A percentile compares a stretch with the other conserved stretches of the same genome.
These are phyloP conservation scores for Phylloscopus whistleri DNA, from an alignment of 2,113 vertebrate species.

Conservation along the genomic window DNA sequence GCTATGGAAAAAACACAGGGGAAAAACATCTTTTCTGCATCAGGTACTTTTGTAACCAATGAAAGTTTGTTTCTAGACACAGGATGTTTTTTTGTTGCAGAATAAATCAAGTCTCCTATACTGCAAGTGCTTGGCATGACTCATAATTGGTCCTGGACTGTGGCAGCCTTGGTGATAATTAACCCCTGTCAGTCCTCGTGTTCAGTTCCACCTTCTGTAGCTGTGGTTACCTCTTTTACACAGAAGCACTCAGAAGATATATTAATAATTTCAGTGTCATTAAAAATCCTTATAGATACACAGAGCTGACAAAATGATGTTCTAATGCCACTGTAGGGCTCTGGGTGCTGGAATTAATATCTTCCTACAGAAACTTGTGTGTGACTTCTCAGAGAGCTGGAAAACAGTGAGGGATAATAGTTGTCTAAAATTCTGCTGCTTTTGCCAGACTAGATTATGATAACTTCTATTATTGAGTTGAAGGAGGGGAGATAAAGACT, in stretches of 20 bases:
- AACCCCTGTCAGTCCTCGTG: not conserved
- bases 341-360: not conserved
- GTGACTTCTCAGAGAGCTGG: not conserved
- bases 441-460: not conserved
- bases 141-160: not conserved
- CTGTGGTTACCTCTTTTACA: not conserved
- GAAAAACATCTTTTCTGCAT: not conserved
- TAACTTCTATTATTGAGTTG: not conserved
- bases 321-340: not conserved
- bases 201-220: not conserved
- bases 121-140: not conserved
- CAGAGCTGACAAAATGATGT: not conserved
- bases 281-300: not conserved
- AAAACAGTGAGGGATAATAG: not conserved
- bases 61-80: not conserved
- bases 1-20: not conserved
- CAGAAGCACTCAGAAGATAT: not conserved
- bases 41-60: not conserved
- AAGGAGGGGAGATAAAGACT: not conserved
- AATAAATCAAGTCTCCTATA: not conserved
- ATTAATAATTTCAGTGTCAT: not conserved
- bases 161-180: not conserved
- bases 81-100: not conserved
- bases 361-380: not conserved
- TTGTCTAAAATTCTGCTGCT: not conserved